Evolutionary conservation across 2,888 invertebrate species (phyloP).

Genomic region (Heliconius charithonia): DNA sequence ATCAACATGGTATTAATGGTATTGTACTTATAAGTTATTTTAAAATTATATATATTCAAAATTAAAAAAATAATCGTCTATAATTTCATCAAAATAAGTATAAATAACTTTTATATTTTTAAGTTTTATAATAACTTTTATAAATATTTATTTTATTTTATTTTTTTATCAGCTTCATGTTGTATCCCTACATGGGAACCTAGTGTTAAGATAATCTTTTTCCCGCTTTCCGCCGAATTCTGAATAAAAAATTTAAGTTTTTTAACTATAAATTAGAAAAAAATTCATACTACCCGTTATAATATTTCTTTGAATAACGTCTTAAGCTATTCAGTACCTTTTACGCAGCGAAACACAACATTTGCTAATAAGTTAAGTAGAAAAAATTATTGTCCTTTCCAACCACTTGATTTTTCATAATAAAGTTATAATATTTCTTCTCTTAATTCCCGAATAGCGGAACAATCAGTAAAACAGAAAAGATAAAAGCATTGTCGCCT

Average conservation of each 20-base stretch:
- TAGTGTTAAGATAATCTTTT: too few relatives aligned
- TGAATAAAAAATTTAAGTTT: too few relatives aligned
- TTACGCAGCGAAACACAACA: background rate
- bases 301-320: background rate
- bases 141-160: too few relatives aligned
- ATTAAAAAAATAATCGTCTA: background rate
- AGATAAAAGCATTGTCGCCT: constrained; percentile 83
- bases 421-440: constrained; percentile 52
- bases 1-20: background rate
- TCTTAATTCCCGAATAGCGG: constrained; percentile 70
- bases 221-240: too few relatives aligned
- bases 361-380: constrained; percentile 14
- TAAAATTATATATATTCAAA: background rate
- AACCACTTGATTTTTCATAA: constrained; percentile 33
- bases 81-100: background rate
- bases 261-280: too few relatives aligned
- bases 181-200: too few relatives aligned
- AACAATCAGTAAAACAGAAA: constrained; percentile 79
- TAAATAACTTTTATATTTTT: too few relatives aligned
- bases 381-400: background rate
- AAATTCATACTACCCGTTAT: too few relatives aligned
- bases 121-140: too few relatives aligned
- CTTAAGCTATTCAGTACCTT: background rate
- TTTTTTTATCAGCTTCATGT: too few relatives aligned
- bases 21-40: background rate